These are phyloP conservation scores for Hetaerina americana DNA, from an alignment of 1,140 invertebrate species.

Conservation along the genomic window DNA sequence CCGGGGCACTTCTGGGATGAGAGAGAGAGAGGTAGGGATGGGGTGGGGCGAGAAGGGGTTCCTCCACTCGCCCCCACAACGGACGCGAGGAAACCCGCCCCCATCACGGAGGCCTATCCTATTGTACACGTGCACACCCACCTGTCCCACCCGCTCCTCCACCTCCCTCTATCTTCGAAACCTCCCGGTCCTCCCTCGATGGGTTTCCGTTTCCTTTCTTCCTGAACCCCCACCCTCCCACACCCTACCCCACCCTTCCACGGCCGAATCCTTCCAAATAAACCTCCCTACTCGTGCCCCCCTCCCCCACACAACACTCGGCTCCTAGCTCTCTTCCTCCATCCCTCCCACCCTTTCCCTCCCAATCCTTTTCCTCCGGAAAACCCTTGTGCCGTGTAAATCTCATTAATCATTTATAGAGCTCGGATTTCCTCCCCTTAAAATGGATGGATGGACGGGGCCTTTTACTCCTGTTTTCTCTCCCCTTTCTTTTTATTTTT, in stretches of 20 bases:
- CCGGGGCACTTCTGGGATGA: no score
- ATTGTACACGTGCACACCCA: no score
- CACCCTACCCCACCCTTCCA: not conserved
- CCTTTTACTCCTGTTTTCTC: not conserved
- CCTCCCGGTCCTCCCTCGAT: no score
- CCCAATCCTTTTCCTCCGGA: not conserved
- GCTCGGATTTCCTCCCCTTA: not conserved
- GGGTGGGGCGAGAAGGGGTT: no score
- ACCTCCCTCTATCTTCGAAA: no score
- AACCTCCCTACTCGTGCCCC: not conserved
- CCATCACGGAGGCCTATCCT: no score
- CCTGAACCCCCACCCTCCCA: not conserved
- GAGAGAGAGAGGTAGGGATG: no score
- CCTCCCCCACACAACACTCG: not conserved
- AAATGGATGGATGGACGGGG: not conserved
- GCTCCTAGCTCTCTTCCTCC: not conserved
- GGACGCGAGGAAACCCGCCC: no score
- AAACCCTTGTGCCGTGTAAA: no score
- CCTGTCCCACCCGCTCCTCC: no score
- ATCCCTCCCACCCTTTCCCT: not conserved
- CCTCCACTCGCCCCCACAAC: no score
- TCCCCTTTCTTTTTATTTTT: not conserved
- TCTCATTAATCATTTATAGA: slow-evolving; percentile 1
- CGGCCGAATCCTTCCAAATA: not conserved
- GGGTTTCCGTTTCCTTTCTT: no score